Base-by-base conservation (phyloP, 2,113 vertebrate genomes). In the Marmota monax region DNA sequence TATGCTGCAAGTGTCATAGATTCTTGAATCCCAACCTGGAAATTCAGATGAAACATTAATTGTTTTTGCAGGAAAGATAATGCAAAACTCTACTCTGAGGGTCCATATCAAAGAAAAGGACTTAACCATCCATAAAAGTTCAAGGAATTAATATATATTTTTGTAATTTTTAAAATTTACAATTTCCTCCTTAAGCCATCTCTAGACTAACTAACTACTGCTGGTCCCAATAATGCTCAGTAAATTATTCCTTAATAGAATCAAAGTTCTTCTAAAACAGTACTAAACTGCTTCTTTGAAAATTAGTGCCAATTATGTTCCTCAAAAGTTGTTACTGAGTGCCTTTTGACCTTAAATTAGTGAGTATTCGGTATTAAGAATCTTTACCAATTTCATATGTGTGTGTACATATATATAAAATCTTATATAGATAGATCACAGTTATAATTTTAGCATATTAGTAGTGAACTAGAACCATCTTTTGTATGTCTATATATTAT, bases 211-310 rank as follows among this genome's bases (percentile, higher is more conserved):
- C 25, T 56, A 82, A 53, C 25, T 56, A 92, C 5, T 53, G 56
- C 8, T 87, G 5, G 18, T 42, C 25, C 70, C 88, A 94, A 16
- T 63, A 39, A 63, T 34, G 88, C 7, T 88, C 39, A 74, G 39
- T 56, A 53, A 82, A 70, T 23, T 77, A 67, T 88, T 73, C 22
- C 27, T n/a, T 79, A 84, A 90, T 5, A 58, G 76, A 95, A 74
- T 12, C n/a, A 76, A 92, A 95, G 53, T 3, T 78, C 76, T 94
- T 82, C 72, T 42, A 87, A 95, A 93, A 89, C 29, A 87, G 8
- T 51, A 22, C 20, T 12, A 78, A 87, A 65, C 0, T 58, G n/a
- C 37, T 94, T 90, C 16, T 90, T 76, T 92, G 42, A 89, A 95
- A 95, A 16, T 51, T 69, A 70, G 61, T 65, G 82, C 9, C 72